Evolutionary conservation across 2,888 invertebrate genomes (phyloP).

Genomic region (Polietes domitor): DNA sequence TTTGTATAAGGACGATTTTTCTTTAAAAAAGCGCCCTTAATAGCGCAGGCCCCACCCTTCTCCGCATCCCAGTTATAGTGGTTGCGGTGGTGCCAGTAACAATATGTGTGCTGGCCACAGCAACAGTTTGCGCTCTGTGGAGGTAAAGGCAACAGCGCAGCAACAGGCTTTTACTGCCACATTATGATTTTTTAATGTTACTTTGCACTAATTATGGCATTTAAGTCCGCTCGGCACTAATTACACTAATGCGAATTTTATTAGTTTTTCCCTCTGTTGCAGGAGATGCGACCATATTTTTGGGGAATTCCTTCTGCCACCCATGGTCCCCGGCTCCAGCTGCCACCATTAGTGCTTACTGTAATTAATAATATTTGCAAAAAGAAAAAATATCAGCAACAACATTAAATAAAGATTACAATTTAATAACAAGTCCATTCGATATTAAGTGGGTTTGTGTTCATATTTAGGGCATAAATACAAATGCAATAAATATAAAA

Average conservation of each 20-base stretch:
- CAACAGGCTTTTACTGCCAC: conserved; percentile 37
- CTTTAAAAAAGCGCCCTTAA: too few relatives aligned
- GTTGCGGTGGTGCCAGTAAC: not conserved
- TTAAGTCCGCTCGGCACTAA: conserved; percentile 43
- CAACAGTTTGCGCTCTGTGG: not conserved
- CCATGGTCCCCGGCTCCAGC: not conserved
- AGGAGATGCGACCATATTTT: not conserved
- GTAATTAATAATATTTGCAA: not conserved
- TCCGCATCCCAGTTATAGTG: too few relatives aligned
- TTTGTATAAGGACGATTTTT: not conserved
- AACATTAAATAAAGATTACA: conserved; percentile 18
- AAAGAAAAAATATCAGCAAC: not conserved
- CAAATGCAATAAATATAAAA: too few relatives aligned
- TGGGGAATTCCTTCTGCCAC: not conserved
- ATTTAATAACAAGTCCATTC: not conserved
- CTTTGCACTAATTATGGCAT: conserved; percentile 42
- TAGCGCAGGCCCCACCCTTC: too few relatives aligned
- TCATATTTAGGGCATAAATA: too few relatives aligned
- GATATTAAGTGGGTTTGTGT: not conserved
- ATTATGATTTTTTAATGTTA: conserved; percentile 44
- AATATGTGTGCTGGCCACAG: not conserved
- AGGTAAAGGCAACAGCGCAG: not conserved
- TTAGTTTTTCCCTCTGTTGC: conserved; percentile 4
- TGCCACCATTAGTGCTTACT: not conserved
- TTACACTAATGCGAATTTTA: conserved; percentile 51